Conservation (phyloP, 2,888 invertebrate species). For the Kuschelorhynchus macadamiae region DNA sequence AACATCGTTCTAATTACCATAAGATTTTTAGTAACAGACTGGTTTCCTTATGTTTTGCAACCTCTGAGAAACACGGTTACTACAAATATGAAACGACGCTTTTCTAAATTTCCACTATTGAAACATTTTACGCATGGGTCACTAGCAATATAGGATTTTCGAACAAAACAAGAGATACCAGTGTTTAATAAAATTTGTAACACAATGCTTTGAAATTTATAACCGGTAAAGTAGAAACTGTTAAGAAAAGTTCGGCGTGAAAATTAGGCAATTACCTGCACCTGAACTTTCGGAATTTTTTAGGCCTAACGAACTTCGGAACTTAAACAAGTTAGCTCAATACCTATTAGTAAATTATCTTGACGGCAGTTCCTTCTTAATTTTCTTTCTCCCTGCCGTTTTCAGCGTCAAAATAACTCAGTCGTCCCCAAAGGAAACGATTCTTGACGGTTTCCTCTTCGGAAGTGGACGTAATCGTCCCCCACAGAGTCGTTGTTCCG, state of each 20-base stretch:
- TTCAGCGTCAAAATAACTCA: slow-evolving; percentile 58
- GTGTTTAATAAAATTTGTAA: no score
- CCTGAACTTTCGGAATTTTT: slow-evolving; percentile 39
- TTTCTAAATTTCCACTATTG: no score
- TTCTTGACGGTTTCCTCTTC: no score
- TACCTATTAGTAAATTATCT: slow-evolving; percentile 48
- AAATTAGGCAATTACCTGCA: slow-evolving; percentile 36
- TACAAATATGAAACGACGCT: no score
- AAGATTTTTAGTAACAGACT: no score
- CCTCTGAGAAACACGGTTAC: no score
- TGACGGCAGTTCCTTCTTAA: slow-evolving; percentile 40
- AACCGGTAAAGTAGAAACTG: slow-evolving; percentile 9
- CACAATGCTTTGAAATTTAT: background rate
- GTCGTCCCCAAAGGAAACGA: no score
- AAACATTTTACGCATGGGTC: no score
- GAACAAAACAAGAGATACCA: background rate
- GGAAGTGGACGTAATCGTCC: no score
- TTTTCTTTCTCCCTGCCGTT: slow-evolving; percentile 42
- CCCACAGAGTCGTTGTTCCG: no score
- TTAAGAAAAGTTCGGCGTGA: slow-evolving; percentile 23
- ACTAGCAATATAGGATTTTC: background rate
- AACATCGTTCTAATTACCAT: no score
- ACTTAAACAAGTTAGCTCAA: slow-evolving; percentile 44
- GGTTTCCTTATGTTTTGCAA: no score
- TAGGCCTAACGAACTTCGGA: slow-evolving; percentile 36